Percentiles rank a stretch among this genome's conserved stretches.
phyloP scores from a whole-genome alignment of 2,113 vertebrate genomes.

The Callorhinus ursinus region DNA sequence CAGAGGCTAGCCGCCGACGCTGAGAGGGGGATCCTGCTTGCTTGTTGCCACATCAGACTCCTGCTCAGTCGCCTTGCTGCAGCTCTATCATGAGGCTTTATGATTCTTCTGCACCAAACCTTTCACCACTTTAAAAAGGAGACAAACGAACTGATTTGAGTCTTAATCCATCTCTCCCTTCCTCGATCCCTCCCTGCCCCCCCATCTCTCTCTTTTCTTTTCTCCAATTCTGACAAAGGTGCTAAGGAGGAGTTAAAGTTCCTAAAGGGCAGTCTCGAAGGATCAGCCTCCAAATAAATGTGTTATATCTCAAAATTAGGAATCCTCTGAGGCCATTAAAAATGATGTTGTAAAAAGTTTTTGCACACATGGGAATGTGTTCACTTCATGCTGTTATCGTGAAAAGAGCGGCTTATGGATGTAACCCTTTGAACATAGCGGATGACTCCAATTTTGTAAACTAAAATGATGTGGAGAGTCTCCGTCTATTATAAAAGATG shows the following conservation, averaged over 20 bases:
- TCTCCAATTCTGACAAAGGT: neutral
- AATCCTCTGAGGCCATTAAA: neutral
- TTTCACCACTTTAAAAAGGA: neutral
- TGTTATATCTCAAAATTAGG: neutral
- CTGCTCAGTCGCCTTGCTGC: neutral
- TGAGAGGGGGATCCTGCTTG: neutral
- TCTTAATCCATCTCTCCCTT: neutral
- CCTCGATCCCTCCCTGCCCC: too few species aligned
- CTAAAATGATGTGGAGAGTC: neutral
- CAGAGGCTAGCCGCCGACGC: neutral
- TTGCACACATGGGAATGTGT: neutral
- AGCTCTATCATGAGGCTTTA: neutral
- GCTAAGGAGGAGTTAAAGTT: neutral
- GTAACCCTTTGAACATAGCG: neutral
- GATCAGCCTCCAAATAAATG: neutral
- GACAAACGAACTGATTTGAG: neutral
- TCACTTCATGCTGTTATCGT: neutral
- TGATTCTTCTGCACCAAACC: neutral
- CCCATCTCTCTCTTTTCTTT: neutral
- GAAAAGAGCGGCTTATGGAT: conserved; percentile 5
- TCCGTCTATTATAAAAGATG: neutral
- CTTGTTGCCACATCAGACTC: neutral
- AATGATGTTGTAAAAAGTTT: neutral
- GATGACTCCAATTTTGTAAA: neutral
- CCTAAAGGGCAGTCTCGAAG: neutral